Conservation (phyloP, 2,113 vertebrate species). For the Muscicapa adusta region DNA sequence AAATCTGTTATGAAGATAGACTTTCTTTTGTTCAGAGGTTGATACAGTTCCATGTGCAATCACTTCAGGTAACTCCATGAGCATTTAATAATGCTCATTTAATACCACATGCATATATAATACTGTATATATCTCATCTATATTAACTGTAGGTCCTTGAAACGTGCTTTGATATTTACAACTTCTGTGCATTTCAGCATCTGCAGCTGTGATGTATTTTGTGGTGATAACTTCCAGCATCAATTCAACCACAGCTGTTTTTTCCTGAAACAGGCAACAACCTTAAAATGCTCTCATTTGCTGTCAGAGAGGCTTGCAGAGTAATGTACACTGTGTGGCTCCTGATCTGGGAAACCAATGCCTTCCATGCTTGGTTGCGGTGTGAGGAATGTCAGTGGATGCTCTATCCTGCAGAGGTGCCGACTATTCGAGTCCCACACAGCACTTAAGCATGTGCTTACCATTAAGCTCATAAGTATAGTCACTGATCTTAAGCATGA, state of each 20-base stretch:
- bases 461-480: constrained; percentile 22
- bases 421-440: not conserved
- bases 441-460: constrained; percentile 36
- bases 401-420: not conserved
- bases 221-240: constrained; percentile 24
- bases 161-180: not conserved
- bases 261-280: not conserved
- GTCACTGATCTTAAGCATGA: constrained; percentile 22
- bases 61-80: not conserved
- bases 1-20: not conserved
- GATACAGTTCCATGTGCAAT: not conserved
- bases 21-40: not conserved
- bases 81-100: not conserved
- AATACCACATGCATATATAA: not conserved
- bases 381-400: not conserved
- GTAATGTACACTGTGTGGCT: not conserved
- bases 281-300: constrained; percentile 21
- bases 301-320: not conserved
- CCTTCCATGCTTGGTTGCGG: not conserved
- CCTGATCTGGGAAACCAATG: not conserved
- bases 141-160: constrained; percentile 13
- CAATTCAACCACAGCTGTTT: constrained; percentile 1
- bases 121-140: not conserved
- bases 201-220: not conserved
- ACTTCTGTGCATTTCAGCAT: constrained; percentile 29